Evolutionary conservation across 2,888 invertebrate genomes (phyloP).

Genomic region (Drosophila leonis): DNA sequence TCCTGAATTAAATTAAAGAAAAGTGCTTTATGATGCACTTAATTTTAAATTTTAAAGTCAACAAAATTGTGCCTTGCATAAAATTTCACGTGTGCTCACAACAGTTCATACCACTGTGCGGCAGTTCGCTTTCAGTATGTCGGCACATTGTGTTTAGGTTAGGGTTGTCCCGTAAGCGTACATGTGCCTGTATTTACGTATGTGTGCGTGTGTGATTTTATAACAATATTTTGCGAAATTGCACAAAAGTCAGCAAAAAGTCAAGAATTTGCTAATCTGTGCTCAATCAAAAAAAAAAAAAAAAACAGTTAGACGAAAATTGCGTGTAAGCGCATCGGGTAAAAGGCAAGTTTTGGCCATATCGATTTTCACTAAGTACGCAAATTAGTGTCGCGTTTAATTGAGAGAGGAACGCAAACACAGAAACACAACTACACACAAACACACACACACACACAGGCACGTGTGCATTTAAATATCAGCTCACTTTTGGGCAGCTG

Average conservation of each 20-base stretch:
- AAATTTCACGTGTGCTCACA: neutral
- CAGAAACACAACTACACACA: conserved; percentile 25
- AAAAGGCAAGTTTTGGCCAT: conserved; percentile 40
- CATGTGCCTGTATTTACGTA: conserved; percentile 16
- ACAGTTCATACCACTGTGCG: conserved; percentile 37
- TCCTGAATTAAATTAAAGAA: too few relatives aligned
- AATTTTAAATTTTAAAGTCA: neutral
- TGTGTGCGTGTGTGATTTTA: conserved; percentile 37
- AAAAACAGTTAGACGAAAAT: neutral
- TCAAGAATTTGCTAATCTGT: neutral
- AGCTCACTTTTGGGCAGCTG: conserved; percentile 47
- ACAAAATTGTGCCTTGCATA: neutral
- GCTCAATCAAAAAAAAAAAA: neutral
- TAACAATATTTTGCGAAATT: conserved; percentile 36
- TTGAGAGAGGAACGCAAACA: conserved; percentile 54
- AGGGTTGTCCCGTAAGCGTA: conserved; percentile 60
- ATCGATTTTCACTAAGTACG: conserved; percentile 74
- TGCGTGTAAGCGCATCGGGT: conserved; percentile 16
- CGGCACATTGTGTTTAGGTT: conserved; percentile 72
- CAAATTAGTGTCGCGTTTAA: conserved; percentile 63
- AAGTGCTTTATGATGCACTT: too few relatives aligned
- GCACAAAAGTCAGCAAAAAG: neutral
- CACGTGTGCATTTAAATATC: conserved; percentile 8
- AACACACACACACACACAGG: conserved; percentile 2
- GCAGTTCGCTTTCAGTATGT: conserved; percentile 44